Evolutionary conservation across 2,113 vertebrate genomes (phyloP).

Genomic region (Prochilodus magdalenae): DNA sequence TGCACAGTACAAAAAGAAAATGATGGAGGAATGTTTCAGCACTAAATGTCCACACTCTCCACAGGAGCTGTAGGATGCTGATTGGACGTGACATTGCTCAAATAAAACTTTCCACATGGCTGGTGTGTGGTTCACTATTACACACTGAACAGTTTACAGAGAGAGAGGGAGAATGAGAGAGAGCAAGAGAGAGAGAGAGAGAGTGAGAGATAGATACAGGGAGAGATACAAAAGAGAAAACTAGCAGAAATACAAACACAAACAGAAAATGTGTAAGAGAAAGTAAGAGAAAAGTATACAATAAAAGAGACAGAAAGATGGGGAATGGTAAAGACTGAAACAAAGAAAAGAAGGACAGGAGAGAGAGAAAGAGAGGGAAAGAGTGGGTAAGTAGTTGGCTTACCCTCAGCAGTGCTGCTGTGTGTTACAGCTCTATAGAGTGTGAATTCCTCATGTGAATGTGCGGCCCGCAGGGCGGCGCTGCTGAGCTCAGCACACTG

Average conservation of each 20-base stretch:
- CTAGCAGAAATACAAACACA: too few relatives aligned
- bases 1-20: neutral
- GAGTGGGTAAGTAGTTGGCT: slow-evolving; percentile 64
- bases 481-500: slow-evolving; percentile 84
- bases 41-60: slow-evolving; percentile 1
- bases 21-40: neutral
- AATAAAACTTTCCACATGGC: slow-evolving; percentile 31
- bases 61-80: neutral
- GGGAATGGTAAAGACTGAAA: too few relatives aligned
- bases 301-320: too few relatives aligned
- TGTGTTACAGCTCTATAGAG: slow-evolving; percentile 67
- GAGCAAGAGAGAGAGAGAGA: neutral
- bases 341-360: too few relatives aligned
- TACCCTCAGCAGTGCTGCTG: slow-evolving; percentile 73
- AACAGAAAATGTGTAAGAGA: too few relatives aligned
- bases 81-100: slow-evolving; percentile 34
- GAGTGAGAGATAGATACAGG: neutral
- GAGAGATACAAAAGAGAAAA: neutral
- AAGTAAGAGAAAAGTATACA: too few relatives aligned
- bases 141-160: neutral
- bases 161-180: neutral
- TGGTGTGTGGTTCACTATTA: neutral
- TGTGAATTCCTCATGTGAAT: slow-evolving; percentile 79
- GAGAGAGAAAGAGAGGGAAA: slow-evolving; percentile 46
- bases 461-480: slow-evolving; percentile 78